phyloP scores from a whole-genome alignment of 1,140 invertebrate species.

The Drosophila aff. region DNA sequence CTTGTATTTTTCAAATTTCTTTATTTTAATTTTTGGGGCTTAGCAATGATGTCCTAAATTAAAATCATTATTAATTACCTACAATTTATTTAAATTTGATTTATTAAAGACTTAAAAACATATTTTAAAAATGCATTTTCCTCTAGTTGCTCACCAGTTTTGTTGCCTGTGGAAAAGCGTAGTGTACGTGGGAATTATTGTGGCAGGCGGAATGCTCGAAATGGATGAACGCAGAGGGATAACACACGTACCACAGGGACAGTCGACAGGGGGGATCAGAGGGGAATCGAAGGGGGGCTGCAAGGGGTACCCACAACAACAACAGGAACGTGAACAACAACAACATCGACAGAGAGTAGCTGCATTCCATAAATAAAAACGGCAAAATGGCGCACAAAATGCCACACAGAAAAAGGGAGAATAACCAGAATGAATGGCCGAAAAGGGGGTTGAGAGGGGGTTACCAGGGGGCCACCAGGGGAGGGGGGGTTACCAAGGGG shows the following conservation, averaged over 20 bases:
- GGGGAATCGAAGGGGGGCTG: background rate
- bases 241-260: conserved; percentile 65
- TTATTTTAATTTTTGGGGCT: background rate
- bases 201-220: conserved; percentile 67
- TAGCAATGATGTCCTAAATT: background rate
- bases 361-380: conserved; percentile 82
- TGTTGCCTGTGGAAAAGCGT: conserved; percentile 19
- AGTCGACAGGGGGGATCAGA: conserved; percentile 15
- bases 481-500: background rate
- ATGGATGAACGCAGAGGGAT: conserved; percentile 70
- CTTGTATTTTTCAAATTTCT: background rate
- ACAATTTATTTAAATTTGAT: background rate
- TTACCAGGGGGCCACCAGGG: background rate
- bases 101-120: background rate
- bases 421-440: conserved; percentile 19
- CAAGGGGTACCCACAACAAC: conserved; percentile 5
- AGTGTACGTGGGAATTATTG: conserved; percentile 76
- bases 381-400: conserved; percentile 80
- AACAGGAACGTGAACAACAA: background rate
- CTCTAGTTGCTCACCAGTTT: background rate
- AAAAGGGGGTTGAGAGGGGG: background rate
- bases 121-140: background rate
- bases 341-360: conserved; percentile 62
- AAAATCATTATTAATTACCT: no score
- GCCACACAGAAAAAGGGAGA: conserved; percentile 38